Base-by-base conservation (phyloP, 2,797 vertebrate species). In the Myripristis murdjan region DNA sequence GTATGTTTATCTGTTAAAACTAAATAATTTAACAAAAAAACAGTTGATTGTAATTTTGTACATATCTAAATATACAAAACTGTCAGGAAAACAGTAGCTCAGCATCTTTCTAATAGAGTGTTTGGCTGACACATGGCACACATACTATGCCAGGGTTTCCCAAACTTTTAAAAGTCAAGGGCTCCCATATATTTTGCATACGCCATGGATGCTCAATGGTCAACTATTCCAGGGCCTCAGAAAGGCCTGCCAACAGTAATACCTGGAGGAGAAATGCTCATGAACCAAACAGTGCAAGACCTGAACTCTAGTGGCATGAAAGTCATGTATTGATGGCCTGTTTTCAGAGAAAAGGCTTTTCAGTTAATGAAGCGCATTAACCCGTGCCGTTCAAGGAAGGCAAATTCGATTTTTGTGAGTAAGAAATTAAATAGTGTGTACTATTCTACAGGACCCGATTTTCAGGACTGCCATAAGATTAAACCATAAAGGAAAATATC, bases 251-350 rank as follows among this genome's bases (percentile, higher is more conserved):
- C 28, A 8, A 18, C 1, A 31, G 11, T 58, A 33, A 31, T 41
- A 24, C 58, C 53, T 12, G 1, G 31, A 65, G 24, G 12, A 44
- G 61, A 47, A 65, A 12, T 53, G 58, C n/a, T 33, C 14, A 63
- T 70, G 14, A 52, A 46, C 33, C 39, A 12, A 18, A 53, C 2
- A 14, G 26, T 64, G 39, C 16, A 47, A 16, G 43, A 22, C 22
- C 26, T 60, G 35, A 44, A 20, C 48, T 58, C 46, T 39, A 15
- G 52, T 41, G 52, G 52, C 51, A 33, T 52, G 39, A 37, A 23
- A 64, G 61, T 58, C 22, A 64, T 6, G 43, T 54, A 12, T 33
- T 39, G 59, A 43, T 55, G 24, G 39, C 44, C 41, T 56, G 46
- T 37, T 73, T 37, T 46, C 4, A 35, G 14, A 59, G 20, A 39